Evolutionary conservation across 2,797 vertebrate species (phyloP).

Genomic region (Acanthurus leucopareius): DNA sequence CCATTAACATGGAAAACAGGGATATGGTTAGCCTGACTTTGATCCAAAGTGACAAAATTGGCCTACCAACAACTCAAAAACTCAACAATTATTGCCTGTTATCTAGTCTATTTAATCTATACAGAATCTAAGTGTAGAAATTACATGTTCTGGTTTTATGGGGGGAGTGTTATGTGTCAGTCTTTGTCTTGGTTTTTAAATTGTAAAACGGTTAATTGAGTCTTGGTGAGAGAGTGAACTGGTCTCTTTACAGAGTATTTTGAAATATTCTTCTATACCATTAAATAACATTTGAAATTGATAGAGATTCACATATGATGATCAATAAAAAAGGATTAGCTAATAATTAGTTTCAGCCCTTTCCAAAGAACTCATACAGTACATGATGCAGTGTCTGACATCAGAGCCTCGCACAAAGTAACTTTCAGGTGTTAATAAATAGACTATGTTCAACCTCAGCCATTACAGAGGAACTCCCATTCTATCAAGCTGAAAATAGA

Average conservation of each 20-base stretch:
- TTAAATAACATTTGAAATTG: neutral
- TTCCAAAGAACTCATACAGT: neutral
- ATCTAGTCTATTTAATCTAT: neutral
- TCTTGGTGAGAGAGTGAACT: neutral
- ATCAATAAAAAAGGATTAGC: neutral
- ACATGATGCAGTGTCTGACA: neutral
- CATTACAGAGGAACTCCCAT: constrained; percentile 4
- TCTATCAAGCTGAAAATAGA: constrained; percentile 32
- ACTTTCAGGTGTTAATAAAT: constrained; percentile 17
- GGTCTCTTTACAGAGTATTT: neutral
- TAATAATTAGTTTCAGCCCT: neutral
- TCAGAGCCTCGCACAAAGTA: neutral
- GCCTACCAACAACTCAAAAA: neutral
- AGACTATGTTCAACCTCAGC: constrained; percentile 17
- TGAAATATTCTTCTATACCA: neutral
- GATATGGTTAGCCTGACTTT: neutral
- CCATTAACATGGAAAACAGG: neutral
- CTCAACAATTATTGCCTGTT: neutral
- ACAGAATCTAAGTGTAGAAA: too few relatives aligned
- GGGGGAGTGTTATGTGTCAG: too few relatives aligned
- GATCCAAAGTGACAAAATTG: neutral
- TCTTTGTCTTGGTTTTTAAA: too few relatives aligned
- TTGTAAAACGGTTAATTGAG: too few relatives aligned
- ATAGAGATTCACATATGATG: neutral
- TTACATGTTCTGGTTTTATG: too few relatives aligned